Evolutionary conservation across 2,113 vertebrate species (phyloP).

Genomic region (Thalassoma bifasciatum): DNA sequence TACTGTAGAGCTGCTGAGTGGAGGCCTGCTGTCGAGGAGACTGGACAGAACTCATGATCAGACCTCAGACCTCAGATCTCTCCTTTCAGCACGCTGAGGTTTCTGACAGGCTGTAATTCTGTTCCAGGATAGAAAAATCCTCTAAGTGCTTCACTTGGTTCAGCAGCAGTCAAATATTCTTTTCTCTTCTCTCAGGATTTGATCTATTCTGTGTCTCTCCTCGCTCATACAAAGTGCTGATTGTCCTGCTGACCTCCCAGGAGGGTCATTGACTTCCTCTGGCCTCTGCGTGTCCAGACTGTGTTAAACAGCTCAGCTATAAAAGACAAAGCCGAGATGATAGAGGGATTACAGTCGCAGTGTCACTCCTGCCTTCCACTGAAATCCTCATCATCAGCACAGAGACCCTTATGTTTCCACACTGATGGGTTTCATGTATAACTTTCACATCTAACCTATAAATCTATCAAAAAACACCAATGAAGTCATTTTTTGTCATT

Average conservation of each 20-base stretch:
- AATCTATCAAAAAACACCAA: conserved; percentile 40
- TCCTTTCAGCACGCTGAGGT: conserved; percentile 28
- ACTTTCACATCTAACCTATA: conserved; percentile 35
- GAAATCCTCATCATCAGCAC: conserved; percentile 34
- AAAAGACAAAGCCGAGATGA: conserved; percentile 53
- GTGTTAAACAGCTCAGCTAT: conserved; percentile 52
- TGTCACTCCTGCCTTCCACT: conserved; percentile 50
- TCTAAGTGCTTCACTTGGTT: conserved; percentile 31
- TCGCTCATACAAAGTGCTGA: conserved; percentile 34
- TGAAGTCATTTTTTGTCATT: neutral
- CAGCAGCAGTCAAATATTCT: conserved; percentile 20
- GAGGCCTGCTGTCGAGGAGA: conserved; percentile 25
- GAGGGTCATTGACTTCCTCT: conserved; percentile 50
- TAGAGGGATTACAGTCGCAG: conserved; percentile 46
- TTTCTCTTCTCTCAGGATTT: conserved; percentile 39
- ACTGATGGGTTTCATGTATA: conserved; percentile 4
- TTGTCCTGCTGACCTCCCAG: conserved; percentile 57
- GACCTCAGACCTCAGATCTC: conserved; percentile 3
- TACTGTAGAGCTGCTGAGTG: conserved; percentile 14
- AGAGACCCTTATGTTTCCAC: conserved; percentile 26
- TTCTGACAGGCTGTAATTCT: conserved; percentile 69
- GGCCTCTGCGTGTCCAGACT: conserved; percentile 39
- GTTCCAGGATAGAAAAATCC: conserved; percentile 29
- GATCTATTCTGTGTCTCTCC: conserved; percentile 28
- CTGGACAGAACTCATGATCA: conserved; percentile 21